phyloP scores from a whole-genome alignment of 2,797 vertebrate genomes.

The Arrhamphus sclerolepis region DNA sequence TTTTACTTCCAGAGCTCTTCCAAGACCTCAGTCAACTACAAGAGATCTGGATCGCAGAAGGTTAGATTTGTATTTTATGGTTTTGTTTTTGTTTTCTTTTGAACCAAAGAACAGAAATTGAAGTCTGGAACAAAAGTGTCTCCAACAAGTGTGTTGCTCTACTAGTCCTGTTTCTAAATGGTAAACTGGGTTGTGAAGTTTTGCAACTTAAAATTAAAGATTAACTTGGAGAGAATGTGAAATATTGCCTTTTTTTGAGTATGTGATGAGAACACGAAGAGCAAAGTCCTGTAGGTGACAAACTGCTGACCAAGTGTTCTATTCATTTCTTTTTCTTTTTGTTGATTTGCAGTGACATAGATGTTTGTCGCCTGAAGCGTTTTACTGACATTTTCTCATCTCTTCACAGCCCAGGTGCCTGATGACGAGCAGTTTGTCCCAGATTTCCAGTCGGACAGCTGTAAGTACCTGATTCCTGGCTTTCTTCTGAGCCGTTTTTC shows the following conservation, averaged over 20 bases:
- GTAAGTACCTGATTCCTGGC: slow-evolving; percentile 82
- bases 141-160: background rate
- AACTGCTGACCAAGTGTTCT: slow-evolving; percentile 32
- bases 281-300: slow-evolving; percentile 50
- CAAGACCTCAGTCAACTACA: slow-evolving; percentile 97
- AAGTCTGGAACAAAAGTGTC: too few species aligned
- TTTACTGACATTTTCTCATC: background rate
- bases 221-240: slow-evolving; percentile 53
- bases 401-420: slow-evolving; percentile 86
- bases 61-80: slow-evolving; percentile 72
- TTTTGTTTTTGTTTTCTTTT: background rate
- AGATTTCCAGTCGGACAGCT: slow-evolving; percentile 94
- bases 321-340: background rate
- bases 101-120: too few species aligned
- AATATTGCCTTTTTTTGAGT: slow-evolving; percentile 20
- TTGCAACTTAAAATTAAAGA: slow-evolving; percentile 34
- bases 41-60: slow-evolving; percentile 98
- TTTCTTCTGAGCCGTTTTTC: background rate
- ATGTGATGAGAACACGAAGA: slow-evolving; percentile 20
- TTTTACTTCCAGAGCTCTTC: slow-evolving; percentile 86
- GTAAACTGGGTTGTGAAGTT: slow-evolving; percentile 9
- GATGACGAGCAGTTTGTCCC: slow-evolving; percentile 97
- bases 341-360: background rate
- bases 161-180: background rate
- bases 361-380: background rate